These are phyloP conservation scores for Copidosoma aretas DNA, from an alignment of 2,888 invertebrate species.

Conservation along the genomic window DNA sequence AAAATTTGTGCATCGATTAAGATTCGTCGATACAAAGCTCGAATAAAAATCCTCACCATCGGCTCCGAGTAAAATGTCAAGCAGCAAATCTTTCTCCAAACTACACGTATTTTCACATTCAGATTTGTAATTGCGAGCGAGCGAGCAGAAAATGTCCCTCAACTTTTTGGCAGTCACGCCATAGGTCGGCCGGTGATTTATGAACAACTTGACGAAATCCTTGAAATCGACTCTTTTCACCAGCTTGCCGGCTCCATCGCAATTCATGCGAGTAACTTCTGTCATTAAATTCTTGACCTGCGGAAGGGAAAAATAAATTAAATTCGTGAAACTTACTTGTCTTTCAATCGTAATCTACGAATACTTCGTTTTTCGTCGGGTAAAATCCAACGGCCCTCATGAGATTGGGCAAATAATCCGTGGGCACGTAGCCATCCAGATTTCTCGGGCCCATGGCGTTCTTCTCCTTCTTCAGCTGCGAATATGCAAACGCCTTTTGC, in stretches of 20 bases:
- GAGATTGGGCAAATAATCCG: constrained; percentile 74
- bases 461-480: constrained; percentile 76
- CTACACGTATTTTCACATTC: constrained; percentile 37
- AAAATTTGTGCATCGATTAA: neutral
- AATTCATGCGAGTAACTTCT: constrained; percentile 67
- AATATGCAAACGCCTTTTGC: constrained; percentile 78
- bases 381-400: constrained; percentile 79
- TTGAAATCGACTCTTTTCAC: constrained; percentile 70
- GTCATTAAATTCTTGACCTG: constrained; percentile 69
- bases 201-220: constrained; percentile 71
- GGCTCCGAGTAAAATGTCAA: neutral
- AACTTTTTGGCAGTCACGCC: constrained; percentile 64
- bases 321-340: constrained; percentile 5
- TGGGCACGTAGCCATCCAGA: constrained; percentile 69
- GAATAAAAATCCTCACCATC: neutral
- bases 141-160: constrained; percentile 64
- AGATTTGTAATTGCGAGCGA: constrained; percentile 45
- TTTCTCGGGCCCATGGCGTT: constrained; percentile 69
- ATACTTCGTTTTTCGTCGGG: constrained; percentile 77
- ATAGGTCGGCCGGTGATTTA: constrained; percentile 72
- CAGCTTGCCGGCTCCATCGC: constrained; percentile 60
- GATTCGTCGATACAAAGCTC: neutral
- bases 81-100: neutral
- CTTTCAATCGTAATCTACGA: neutral
- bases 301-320: neutral